Base-by-base conservation (phyloP, 2,888 invertebrate genomes). In the Baccha elongata region DNA sequence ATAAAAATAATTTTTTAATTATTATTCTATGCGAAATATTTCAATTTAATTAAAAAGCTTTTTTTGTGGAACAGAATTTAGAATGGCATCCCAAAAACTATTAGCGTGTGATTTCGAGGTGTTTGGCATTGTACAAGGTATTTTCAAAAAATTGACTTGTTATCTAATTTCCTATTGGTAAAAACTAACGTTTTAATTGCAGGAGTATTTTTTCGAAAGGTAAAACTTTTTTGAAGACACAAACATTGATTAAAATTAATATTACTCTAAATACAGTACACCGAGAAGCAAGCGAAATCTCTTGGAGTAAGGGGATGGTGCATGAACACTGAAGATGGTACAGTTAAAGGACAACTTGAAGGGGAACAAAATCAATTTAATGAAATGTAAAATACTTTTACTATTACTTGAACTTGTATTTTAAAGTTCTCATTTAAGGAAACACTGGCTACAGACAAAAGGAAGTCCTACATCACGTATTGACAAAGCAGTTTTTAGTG, bases 401-500 rank as follows among this genome's bases (percentile, higher is more conserved):
- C 13, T n/a, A n/a, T n/a, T n/a, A n/a, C 3, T 5, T 2, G n/a
- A n/a, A 13, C 13, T 37, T 2, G 3, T 13, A 23, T 40, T n/a
- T 13, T 40, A 6, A 13, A 5, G 3, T 11, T 52, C 15, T 72
- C 48, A 67, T 87, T 85, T 23, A 44, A 91, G 90, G 89, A 88
- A 88, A 73, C 78, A 86, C 19, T 90, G 89, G 90, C 62, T 96
- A 62, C 91, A 92, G 86, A 91, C 91, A 29, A 94, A 92, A 4
- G 96, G 96, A 44, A 96, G 96, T 88, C 96, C 96, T 0, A 92
- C 92, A 85, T 95, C 95, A 50, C 91, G 91, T 85, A 96, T 96
- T 85, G 94, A 95, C 7, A 95, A 93, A 88, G 93, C 93, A 0
- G 93, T 94, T 81, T 96, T 96, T 89, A 91, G 91, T 15, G 94